These are phyloP conservation scores for Boulengerochromis microlepis DNA, from an alignment of 2,113 vertebrate genomes.

Conservation along the genomic window DNA sequence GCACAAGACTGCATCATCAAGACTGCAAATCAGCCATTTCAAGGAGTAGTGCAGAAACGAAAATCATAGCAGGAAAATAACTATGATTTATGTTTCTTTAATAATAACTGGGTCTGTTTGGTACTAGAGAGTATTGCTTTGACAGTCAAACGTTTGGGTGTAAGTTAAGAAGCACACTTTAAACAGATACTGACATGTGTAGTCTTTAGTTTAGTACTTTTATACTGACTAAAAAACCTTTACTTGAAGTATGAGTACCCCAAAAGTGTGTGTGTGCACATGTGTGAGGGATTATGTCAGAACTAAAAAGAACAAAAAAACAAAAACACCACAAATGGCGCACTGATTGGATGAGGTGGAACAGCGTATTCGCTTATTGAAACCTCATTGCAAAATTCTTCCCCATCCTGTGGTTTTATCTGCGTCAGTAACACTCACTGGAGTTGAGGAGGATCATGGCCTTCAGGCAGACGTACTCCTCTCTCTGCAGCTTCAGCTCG, in stretches of 20 bases:
- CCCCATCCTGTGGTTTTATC: not conserved
- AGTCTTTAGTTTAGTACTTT: not conserved
- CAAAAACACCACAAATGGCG: not conserved
- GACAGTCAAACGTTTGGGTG: not conserved
- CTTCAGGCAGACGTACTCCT: slow-evolving; percentile 97
- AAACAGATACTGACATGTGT: not conserved
- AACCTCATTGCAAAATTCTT: not conserved
- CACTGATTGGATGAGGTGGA: not conserved
- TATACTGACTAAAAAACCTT: not conserved
- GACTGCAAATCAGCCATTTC: not conserved
- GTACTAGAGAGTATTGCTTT: not conserved
- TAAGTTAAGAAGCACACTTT: not conserved
- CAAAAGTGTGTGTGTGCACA: not conserved
- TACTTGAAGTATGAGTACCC: not conserved
- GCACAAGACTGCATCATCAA: not conserved
- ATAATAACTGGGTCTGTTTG: not conserved
- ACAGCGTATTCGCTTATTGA: not conserved
- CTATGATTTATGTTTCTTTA: not conserved
- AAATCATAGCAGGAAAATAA: not conserved
- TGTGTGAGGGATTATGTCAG: not conserved
- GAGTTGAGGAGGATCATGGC: slow-evolving; percentile 98
- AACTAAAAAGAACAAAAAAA: not conserved
- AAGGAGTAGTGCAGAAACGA: not conserved
- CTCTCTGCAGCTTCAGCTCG: slow-evolving; percentile 91
- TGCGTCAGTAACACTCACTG: slow-evolving; percentile 77